Evolutionary conservation across 2,797 vertebrate genomes (phyloP), one percentile per base, ranked within the genome.

Genomic region (Xiphophorus birchmanni): DNA sequence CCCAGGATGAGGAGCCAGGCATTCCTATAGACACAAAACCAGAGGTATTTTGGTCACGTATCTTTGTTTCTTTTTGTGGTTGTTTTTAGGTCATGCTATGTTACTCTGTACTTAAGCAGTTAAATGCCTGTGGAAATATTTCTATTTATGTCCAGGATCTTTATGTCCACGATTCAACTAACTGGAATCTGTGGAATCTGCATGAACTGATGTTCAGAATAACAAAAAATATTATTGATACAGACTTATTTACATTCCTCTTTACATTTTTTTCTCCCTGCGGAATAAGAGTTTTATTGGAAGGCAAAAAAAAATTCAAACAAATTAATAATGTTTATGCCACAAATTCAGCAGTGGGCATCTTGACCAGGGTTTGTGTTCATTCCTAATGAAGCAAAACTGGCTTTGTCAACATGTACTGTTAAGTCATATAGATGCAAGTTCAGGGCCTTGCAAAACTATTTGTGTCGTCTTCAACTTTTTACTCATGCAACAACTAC

Each of bases 1-100:
- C 82, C 82, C 94, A 96, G 95, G 92, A 93, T 86, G 95, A 96
- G 91, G 95, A 96, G 87, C 84, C 94, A 91, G 92, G 93, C 84
- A 95, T 94, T 75, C 93, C 95, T 77, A 69, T 94, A 94, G 95
- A 96, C 86, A 91, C 95, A 82, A 96, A 95, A 87, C 91, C 94
- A 80, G 96, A 96, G 96, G 96, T 96, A 96, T 93, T 95, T 94
- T 92, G 88, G 85, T 82, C 47, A 73, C 76, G 80, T 88, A 79
- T 86, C 80, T 76, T 56, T 73, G 73, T 90, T 86, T 88, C 72
- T 93, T 88, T 90, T 69, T 90, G 75, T 91, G 93, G 78, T 74
- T 74, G 50, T 87, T 84, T 54, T 78, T 52, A 78, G 87, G 80
- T 92, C 82, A 75, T 89, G 86, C 85, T 73, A 81, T 54, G 0